These are phyloP conservation scores for Pomacea maculata DNA, from an alignment of 1,140 invertebrate species.

Conservation along the genomic window DNA sequence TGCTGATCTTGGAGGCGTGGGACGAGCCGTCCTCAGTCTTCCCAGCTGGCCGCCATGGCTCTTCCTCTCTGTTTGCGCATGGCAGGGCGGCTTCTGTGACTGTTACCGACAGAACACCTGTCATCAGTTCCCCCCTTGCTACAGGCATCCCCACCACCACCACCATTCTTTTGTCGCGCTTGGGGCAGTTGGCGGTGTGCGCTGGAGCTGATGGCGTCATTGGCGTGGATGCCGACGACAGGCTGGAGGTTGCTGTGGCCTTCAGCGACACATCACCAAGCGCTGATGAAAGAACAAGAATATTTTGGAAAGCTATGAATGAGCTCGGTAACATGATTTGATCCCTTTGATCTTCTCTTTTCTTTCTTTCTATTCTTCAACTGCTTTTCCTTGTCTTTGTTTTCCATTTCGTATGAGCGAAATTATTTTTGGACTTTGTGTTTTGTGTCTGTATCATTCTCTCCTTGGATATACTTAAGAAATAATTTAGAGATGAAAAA, in stretches of 20 bases:
- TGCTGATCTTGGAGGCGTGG: slow-evolving; percentile 30
- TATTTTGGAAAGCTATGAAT: slow-evolving; percentile 6
- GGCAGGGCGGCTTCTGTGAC: slow-evolving; percentile 4
- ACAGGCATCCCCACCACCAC: not conserved
- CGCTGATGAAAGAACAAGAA: not conserved
- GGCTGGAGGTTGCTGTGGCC: slow-evolving; percentile 22
- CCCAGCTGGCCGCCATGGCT: slow-evolving; percentile 22
- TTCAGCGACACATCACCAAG: not conserved
- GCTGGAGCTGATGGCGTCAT: slow-evolving; percentile 21
- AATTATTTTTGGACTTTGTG: not conserved
- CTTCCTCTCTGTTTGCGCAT: slow-evolving; percentile 14
- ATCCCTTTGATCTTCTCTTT: not conserved
- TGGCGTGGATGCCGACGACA: not conserved
- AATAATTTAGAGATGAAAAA: too few species aligned
- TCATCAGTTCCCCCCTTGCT: not conserved
- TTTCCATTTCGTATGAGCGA: not conserved
- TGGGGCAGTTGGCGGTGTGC: slow-evolving; percentile 25
- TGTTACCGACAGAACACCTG: not conserved
- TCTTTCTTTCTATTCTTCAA: not conserved
- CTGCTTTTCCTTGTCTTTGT: not conserved
- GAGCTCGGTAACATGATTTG: not conserved
- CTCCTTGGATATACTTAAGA: not conserved
- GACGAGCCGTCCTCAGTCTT: slow-evolving; percentile 29
- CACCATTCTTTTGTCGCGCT: not conserved
- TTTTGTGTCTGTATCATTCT: slow-evolving; percentile 14